Evolutionary conservation across 2,888 invertebrate species (phyloP).

Genomic region (Synanthedon vespiformis): DNA sequence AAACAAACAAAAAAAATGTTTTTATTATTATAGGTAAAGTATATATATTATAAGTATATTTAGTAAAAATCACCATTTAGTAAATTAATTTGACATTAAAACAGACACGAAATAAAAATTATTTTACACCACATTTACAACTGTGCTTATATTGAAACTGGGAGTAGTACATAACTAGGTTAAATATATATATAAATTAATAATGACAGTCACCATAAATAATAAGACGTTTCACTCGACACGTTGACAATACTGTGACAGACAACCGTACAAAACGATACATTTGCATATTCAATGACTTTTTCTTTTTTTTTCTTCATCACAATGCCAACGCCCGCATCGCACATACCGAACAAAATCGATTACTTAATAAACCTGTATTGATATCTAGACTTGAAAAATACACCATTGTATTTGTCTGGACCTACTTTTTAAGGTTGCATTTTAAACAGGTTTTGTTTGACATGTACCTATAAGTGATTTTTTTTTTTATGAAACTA

Average conservation of each 20-base stretch:
- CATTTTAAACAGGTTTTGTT: constrained; percentile 15
- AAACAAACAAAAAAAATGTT: no score
- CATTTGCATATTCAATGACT: constrained; percentile 1
- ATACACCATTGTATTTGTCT: constrained; percentile 35
- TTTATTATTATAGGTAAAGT: no score
- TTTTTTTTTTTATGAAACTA: not conserved
- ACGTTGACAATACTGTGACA: constrained; percentile 5
- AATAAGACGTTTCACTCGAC: constrained; percentile 6
- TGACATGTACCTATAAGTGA: not conserved
- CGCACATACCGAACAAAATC: constrained; percentile 12
- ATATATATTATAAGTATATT: no score
- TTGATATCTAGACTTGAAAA: constrained; percentile 29
- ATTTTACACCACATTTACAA: no score
- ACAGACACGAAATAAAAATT: no score
- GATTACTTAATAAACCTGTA: constrained; percentile 40
- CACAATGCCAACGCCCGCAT: constrained; percentile 14
- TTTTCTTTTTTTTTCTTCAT: constrained; percentile 10
- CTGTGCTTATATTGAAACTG: no score
- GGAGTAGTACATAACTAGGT: no score
- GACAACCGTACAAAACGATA: constrained; percentile 2
- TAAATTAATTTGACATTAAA: no score
- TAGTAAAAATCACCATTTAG: no score
- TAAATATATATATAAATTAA: not conserved
- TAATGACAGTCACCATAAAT: constrained; percentile 2
- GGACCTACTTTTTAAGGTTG: constrained; percentile 31